Conservation (phyloP, 2,113 vertebrate genomes). For the Pyrgilauda ruficollis region DNA sequence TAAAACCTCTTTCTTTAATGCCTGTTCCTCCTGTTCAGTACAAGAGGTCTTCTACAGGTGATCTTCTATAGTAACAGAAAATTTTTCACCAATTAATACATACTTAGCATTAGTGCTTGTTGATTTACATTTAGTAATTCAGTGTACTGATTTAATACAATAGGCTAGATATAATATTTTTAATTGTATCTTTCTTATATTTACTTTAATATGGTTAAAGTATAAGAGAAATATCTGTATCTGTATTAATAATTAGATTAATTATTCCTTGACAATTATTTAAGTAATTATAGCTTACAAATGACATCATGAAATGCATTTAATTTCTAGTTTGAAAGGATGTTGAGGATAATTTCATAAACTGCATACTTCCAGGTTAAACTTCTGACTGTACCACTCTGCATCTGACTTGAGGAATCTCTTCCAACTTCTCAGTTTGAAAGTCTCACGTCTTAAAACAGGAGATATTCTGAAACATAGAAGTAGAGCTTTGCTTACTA, state of each 20-base stretch:
- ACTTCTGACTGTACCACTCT: background rate
- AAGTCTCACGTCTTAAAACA: background rate
- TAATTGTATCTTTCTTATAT: background rate
- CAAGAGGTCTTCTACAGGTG: background rate
- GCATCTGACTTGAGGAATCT: background rate
- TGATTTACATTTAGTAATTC: background rate
- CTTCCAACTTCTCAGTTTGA: background rate
- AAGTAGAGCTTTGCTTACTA: background rate
- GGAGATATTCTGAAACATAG: background rate
- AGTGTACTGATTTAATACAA: background rate
- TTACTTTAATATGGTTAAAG: background rate
- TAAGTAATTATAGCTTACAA: background rate
- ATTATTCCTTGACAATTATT: background rate
- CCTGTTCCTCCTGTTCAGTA: background rate
- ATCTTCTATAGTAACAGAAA: background rate
- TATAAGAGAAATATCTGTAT: background rate
- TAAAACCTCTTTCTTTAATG: background rate
- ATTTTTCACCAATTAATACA: background rate
- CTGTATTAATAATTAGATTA: background rate
- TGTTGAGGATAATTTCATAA: background rate
- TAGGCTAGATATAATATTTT: background rate
- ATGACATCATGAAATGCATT: background rate
- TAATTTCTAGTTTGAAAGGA: background rate
- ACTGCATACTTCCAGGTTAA: background rate
- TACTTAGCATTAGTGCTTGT: background rate